Conservation (phyloP, 2,797 vertebrate genomes). For the Nannoperca australis region DNA sequence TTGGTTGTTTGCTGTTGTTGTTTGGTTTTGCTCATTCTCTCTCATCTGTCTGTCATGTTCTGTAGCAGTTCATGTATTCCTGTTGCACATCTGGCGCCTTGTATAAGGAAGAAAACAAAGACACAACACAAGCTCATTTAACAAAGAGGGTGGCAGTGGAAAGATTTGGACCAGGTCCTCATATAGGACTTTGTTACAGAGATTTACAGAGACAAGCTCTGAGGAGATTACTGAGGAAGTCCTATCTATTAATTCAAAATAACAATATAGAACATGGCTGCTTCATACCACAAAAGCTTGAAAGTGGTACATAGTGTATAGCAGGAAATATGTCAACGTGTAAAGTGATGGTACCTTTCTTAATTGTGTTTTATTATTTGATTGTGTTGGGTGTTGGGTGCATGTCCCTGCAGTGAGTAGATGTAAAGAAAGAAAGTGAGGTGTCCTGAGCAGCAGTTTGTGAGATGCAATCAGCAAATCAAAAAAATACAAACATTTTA, state of each 20-base stretch:
- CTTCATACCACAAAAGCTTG: slow-evolving; percentile 31
- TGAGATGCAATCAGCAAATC: slow-evolving; percentile 32
- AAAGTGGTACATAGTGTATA: slow-evolving; percentile 26
- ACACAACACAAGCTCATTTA: slow-evolving; percentile 55
- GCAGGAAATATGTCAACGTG: slow-evolving; percentile 25
- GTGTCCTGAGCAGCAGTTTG: slow-evolving; percentile 34
- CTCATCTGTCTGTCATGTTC: slow-evolving; percentile 74
- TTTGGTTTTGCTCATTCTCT: slow-evolving; percentile 63
- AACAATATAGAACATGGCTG: slow-evolving; percentile 36
- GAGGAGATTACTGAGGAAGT: slow-evolving; percentile 37
- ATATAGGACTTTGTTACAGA: slow-evolving; percentile 49
- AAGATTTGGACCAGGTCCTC: slow-evolving; percentile 77
- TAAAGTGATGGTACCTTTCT: slow-evolving; percentile 41
- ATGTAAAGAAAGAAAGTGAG: slow-evolving; percentile 31
- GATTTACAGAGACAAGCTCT: slow-evolving; percentile 51
- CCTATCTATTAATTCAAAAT: slow-evolving; percentile 37
- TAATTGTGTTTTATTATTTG: slow-evolving; percentile 52
- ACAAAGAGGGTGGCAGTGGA: slow-evolving; percentile 58
- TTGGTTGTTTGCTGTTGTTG: slow-evolving; percentile 59
- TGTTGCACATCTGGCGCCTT: slow-evolving; percentile 71
- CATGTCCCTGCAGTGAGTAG: slow-evolving; percentile 47
- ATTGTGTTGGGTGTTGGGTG: slow-evolving; percentile 59
- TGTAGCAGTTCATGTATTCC: slow-evolving; percentile 73
- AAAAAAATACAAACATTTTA: not conserved
- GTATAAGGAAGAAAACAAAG: slow-evolving; percentile 64